Evolutionary conservation across 2,113 vertebrate genomes (phyloP), one percentile per base, ranked within the genome.

Genomic region (Calidris pygmaea): DNA sequence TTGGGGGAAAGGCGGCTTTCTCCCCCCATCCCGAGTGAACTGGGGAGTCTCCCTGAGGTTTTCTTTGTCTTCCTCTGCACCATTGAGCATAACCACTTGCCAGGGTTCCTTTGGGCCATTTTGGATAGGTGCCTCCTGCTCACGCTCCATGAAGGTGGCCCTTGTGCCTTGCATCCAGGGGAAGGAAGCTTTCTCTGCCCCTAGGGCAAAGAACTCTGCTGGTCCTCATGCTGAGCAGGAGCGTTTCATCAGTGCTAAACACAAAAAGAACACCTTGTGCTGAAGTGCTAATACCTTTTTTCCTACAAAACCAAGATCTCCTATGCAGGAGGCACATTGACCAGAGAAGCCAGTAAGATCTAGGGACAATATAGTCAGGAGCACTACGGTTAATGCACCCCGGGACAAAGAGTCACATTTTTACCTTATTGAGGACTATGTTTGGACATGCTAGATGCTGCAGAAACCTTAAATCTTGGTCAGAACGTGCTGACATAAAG

Each of bases 141-240:
- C 45, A 10, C 20, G 45, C 20, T 48, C 47, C 47, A 48, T 48
- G 47, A 22, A 52, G 12, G 34, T 19, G 35, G 48, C 19, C 20
- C n/a, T 48, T 0, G 1, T 50, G 55, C 12, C 16, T 22, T 1
- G 1, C 35, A 32, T 9, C 8, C 1, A 1, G 7, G 3, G 15
- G 22, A 4, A 55, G 47, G 21, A n/a, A 63, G 19, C 5, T 43
- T 79, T 27, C 62, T 32, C 13, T 41, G 23, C 5, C 23, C 7
- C 3, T 21, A 18, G 14, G 27, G 32, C 26, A 66, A 60, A 63
- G 47, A 41, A 19, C 30, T 39, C 18, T 50, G 20, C 39, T 67
- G n/a, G n/a, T 45, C 22, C 55, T 74, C 34, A 11, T 8, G 5
- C 26, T 17, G 10, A 32, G 21, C 21, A 52, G 68, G 32, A 43